These are phyloP conservation scores for Nipponia nippon DNA, from an alignment of 2,113 vertebrate genomes.

Conservation along the genomic window DNA sequence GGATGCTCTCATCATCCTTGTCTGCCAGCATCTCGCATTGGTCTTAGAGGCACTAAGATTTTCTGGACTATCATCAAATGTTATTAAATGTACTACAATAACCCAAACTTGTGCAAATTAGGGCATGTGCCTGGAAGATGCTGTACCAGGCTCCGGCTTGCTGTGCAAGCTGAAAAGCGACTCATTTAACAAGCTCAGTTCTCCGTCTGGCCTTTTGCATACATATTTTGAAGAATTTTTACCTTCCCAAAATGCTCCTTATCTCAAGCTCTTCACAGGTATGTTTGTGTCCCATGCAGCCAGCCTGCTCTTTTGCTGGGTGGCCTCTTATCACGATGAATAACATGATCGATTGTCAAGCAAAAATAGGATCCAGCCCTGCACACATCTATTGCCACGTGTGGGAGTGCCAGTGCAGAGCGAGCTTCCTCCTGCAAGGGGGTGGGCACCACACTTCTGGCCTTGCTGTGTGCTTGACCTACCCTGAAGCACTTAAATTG, in stretches of 20 bases:
- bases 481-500: background rate
- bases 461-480: fast-evolving
- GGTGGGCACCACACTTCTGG: background rate
- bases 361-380: background rate
- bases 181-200: background rate
- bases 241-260: background rate
- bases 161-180: background rate
- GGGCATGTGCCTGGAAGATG: background rate
- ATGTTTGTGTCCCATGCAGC: background rate
- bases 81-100: background rate
- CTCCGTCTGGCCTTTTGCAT: background rate
- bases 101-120: background rate
- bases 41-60: background rate
- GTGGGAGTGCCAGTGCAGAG: background rate
- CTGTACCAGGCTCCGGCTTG: background rate
- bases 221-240: background rate
- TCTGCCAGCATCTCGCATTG: background rate
- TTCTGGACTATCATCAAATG: background rate
- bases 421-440: background rate
- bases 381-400: no score
- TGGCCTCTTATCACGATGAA: background rate
- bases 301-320: background rate
- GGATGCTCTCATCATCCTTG: background rate
- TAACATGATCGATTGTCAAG: background rate
- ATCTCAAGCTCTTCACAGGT: background rate